Conservation (phyloP, 2,888 invertebrate genomes). For the Uloborus plumipes region DNA sequence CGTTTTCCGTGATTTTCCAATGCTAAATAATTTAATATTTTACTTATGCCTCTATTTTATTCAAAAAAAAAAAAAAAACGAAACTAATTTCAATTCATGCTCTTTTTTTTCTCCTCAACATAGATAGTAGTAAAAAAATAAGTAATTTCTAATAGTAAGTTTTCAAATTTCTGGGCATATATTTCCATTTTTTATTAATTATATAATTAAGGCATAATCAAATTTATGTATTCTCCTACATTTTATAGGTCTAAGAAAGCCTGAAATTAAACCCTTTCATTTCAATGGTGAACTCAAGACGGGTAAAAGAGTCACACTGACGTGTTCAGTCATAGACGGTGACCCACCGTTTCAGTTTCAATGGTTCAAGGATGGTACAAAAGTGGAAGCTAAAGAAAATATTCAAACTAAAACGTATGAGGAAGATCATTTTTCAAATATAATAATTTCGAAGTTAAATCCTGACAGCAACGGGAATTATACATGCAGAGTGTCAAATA, state of each 20-base stretch:
- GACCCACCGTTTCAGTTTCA: slow-evolving; percentile 53
- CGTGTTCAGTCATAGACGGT: slow-evolving; percentile 57
- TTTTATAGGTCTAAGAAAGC: slow-evolving; percentile 5
- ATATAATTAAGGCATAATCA: not conserved
- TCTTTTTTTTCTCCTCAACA: no score
- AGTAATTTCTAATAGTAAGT: no score
- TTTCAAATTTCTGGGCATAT: no score
- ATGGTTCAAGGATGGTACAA: slow-evolving; percentile 59
- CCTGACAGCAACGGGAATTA: slow-evolving; percentile 52
- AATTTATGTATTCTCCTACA: not conserved
- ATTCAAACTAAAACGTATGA: not conserved
- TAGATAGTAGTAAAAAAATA: no score
- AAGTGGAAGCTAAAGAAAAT: not conserved
- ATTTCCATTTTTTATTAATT: no score
- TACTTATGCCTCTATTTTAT: no score
- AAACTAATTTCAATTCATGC: no score
- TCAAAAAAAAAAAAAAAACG: no score
- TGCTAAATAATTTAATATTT: no score
- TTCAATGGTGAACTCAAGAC: slow-evolving; percentile 10
- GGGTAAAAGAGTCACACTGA: slow-evolving; percentile 13
- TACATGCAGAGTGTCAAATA: slow-evolving; percentile 47
- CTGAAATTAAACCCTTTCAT: slow-evolving; percentile 21
- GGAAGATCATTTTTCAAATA: slow-evolving; percentile 7
- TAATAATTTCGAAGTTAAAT: slow-evolving; percentile 13
- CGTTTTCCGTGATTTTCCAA: no score